Evolutionary conservation across 2,113 vertebrate genomes (phyloP).

Genomic region (Tachycineta bicolor): DNA sequence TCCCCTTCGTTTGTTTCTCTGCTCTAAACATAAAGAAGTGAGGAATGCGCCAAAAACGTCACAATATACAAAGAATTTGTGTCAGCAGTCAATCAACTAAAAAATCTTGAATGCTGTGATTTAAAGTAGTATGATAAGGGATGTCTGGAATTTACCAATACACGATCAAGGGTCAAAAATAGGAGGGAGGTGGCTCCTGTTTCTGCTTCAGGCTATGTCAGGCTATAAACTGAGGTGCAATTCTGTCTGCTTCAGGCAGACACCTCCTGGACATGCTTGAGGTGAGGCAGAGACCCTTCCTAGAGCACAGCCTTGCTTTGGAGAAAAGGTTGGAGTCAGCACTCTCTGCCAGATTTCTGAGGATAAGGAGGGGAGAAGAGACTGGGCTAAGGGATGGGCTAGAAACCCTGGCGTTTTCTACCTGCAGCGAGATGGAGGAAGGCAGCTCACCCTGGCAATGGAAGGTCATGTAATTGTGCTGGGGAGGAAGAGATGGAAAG

Average conservation of each 20-base stretch:
- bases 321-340: neutral
- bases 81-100: conserved; percentile 19
- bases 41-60: conserved; percentile 20
- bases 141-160: neutral
- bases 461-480: neutral
- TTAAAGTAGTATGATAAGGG: neutral
- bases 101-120: neutral
- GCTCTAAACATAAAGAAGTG: conserved; percentile 40
- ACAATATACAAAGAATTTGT: neutral
- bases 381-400: neutral
- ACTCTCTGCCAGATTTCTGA: neutral
- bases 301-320: neutral
- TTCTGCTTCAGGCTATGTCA: neutral
- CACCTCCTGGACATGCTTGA: neutral
- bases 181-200: neutral
- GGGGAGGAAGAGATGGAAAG: neutral
- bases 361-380: neutral
- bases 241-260: neutral
- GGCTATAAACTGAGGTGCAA: neutral
- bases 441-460: rapidly evolving
- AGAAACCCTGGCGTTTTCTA: neutral
- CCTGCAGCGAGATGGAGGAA: neutral
- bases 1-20: conserved; percentile 46
- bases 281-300: neutral
- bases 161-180: neutral